These are phyloP conservation scores for Limenitis arthemis DNA, from an alignment of 2,888 invertebrate species.

Conservation along the genomic window DNA sequence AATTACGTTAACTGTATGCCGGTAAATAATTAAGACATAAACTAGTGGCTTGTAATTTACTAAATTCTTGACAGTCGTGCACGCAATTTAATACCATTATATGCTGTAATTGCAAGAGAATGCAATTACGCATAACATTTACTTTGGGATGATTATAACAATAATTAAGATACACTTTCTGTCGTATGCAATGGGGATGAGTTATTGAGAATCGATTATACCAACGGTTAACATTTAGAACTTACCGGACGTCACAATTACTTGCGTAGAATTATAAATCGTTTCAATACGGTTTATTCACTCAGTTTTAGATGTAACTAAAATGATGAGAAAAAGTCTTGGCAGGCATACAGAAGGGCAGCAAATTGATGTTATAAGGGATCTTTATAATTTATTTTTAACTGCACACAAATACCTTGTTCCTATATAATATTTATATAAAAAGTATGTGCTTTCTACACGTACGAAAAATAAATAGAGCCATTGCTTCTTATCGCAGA, in stretches of 20 bases:
- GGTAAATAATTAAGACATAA: constrained; percentile 29
- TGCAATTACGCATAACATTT: constrained; percentile 12
- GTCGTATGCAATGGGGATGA: neutral
- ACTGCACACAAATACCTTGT: no score
- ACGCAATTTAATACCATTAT: constrained; percentile 18
- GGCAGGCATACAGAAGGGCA: no score
- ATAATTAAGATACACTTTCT: constrained; percentile 3
- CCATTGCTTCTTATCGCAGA: no score
- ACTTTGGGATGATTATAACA: constrained; percentile 8
- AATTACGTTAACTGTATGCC: constrained; percentile 23
- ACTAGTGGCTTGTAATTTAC: constrained; percentile 22
- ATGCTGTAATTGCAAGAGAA: constrained; percentile 11
- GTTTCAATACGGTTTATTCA: constrained; percentile 50
- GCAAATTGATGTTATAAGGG: no score
- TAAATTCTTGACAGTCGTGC: constrained; percentile 24
- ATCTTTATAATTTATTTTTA: no score
- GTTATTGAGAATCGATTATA: constrained; percentile 1
- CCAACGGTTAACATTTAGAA: constrained; percentile 13
- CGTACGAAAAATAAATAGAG: no score
- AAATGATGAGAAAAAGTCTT: no score
- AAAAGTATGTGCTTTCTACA: no score
- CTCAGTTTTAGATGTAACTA: constrained; percentile 58
- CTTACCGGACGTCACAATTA: constrained; percentile 31
- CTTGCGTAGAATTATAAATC: constrained; percentile 34
- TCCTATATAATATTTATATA: no score